Percentiles rank a stretch among this genome's conserved stretches.
Evolutionary conservation across 1,140 invertebrate species (phyloP).

Genomic region (Drosophila azteca): DNA sequence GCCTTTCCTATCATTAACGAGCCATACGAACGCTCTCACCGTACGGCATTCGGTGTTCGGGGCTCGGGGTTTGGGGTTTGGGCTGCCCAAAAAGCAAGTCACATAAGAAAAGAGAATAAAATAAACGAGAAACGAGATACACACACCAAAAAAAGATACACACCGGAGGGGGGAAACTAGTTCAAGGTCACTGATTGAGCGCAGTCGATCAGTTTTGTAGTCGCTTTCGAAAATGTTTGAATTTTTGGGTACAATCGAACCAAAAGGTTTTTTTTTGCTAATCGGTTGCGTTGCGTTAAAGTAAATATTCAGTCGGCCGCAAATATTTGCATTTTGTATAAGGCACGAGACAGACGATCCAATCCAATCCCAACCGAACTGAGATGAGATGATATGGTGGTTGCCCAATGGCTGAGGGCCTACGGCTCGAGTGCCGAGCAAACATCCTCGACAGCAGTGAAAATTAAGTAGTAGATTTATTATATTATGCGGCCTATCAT

Average conservation of each 20-base stretch:
- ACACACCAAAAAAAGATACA: slow-evolving; percentile 34
- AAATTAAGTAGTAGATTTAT: slow-evolving; percentile 60
- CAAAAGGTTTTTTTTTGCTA: slow-evolving; percentile 52
- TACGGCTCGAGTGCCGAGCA: slow-evolving; percentile 26
- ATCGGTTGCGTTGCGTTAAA: slow-evolving; percentile 60
- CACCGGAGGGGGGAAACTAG: slow-evolving; percentile 63
- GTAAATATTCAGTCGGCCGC: slow-evolving; percentile 54
- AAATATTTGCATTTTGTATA: slow-evolving; percentile 73
- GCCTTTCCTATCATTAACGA: slow-evolving; percentile 54
- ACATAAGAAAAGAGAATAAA: slow-evolving; percentile 31
- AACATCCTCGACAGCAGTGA: slow-evolving; percentile 46
- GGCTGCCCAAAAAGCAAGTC: slow-evolving; percentile 13
- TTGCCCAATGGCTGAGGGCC: slow-evolving; percentile 45
- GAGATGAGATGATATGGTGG: slow-evolving; percentile 5
- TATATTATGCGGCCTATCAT: slow-evolving; percentile 67
- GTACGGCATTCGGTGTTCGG: too few relatives aligned
- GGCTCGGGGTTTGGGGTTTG: too few relatives aligned
- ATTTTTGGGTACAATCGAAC: slow-evolving; percentile 14
- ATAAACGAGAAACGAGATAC: slow-evolving; percentile 42
- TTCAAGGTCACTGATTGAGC: slow-evolving; percentile 77
- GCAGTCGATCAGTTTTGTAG: slow-evolving; percentile 43
- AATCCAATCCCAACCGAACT: background rate
- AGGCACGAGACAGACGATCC: background rate
- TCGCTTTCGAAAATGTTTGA: slow-evolving; percentile 44
- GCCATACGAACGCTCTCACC: too few relatives aligned